Conservation (phyloP, 2,797 vertebrate genomes). For the Setipinna tenuifilis region DNA sequence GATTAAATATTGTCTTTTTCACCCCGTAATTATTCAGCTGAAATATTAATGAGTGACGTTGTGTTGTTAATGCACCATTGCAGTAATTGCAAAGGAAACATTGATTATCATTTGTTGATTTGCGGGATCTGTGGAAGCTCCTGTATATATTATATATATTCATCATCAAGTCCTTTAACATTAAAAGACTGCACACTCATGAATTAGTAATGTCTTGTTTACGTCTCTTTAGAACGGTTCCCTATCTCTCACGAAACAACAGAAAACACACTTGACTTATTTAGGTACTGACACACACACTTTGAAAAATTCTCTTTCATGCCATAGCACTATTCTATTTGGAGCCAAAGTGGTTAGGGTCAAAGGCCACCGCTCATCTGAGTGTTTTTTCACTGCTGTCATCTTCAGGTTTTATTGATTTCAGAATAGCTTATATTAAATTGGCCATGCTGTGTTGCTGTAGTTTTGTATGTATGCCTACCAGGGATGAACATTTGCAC, state of each 20-base stretch:
- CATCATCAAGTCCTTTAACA: constrained; percentile 60
- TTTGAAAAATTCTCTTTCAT: constrained; percentile 38
- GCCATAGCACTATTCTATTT: background rate
- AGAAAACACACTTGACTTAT: constrained; percentile 33
- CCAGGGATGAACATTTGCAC: too few species aligned
- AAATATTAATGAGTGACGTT: constrained; percentile 66
- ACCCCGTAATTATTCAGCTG: constrained; percentile 57
- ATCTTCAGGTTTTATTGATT: background rate
- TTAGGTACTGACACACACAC: constrained; percentile 24
- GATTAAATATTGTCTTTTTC: constrained; percentile 54
- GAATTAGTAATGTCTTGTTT: constrained; percentile 69
- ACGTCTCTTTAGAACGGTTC: constrained; percentile 3
- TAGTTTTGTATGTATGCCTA: too few species aligned
- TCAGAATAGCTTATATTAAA: background rate
- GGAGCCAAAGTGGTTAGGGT: background rate
- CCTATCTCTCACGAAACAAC: constrained; percentile 30
- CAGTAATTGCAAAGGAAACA: constrained; percentile 49
- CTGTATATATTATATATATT: too few species aligned
- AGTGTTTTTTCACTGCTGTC: constrained; percentile 25
- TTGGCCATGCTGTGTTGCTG: too few species aligned
- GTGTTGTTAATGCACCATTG: constrained; percentile 50
- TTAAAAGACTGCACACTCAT: constrained; percentile 67
- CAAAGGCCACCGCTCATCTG: constrained; percentile 13
- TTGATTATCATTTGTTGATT: constrained; percentile 65
- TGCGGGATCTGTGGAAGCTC: constrained; percentile 66